phyloP scores from a whole-genome alignment of 2,888 invertebrate genomes.

The Rotaria sp. region DNA sequence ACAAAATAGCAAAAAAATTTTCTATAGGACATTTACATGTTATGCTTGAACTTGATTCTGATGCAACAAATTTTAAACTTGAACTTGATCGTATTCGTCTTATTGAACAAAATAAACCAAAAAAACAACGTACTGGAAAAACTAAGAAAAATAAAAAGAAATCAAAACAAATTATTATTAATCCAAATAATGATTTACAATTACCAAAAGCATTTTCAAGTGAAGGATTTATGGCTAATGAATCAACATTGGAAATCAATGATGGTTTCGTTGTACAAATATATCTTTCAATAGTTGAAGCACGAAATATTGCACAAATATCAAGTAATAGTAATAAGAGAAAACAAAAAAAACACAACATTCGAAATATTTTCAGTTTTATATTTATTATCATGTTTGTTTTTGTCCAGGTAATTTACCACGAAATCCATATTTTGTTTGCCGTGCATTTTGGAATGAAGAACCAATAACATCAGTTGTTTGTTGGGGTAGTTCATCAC shows the following conservation, averaged over 20 bases:
- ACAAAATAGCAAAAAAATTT: constrained; percentile 44
- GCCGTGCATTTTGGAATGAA: constrained; percentile 54
- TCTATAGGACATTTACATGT: constrained; percentile 46
- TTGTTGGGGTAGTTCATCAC: constrained; percentile 51
- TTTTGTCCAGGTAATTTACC: constrained; percentile 17
- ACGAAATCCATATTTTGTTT: constrained; percentile 50
- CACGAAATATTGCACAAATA: constrained; percentile 6
- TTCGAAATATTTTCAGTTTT: not conserved
- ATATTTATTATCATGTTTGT: not conserved
- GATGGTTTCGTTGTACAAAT: constrained; percentile 4
- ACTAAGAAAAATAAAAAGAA: not conserved
- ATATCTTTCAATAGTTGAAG: not conserved
- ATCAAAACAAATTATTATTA: not conserved
- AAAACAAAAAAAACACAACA: no score
- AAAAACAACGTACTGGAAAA: constrained; percentile 43
- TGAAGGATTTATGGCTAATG: not conserved
- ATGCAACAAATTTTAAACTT: constrained; percentile 51
- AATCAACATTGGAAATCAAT: not conserved
- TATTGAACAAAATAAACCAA: constrained; percentile 50
- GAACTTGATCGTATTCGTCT: constrained; percentile 46
- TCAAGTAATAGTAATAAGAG: not conserved
- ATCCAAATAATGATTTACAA: not conserved
- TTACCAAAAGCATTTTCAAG: constrained; percentile 5
- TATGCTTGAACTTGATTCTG: constrained; percentile 51
- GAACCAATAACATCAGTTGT: constrained; percentile 50